phyloP scores from a whole-genome alignment of 30 jellyfish, hydroid and myxozoan genomes.

The Hydractinia echinata region DNA sequence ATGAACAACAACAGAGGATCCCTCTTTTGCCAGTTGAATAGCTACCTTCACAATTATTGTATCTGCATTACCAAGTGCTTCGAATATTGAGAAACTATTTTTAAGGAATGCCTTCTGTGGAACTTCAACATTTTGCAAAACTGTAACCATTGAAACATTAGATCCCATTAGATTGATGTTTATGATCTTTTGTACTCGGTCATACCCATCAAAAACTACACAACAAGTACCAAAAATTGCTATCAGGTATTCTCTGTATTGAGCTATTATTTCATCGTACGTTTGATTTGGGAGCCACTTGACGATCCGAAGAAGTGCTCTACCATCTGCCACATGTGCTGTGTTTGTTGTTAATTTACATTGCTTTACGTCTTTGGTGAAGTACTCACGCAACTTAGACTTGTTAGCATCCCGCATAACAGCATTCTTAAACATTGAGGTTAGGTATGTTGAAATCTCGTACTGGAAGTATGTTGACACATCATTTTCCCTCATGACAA shows the following conservation, averaged over 20 bases:
- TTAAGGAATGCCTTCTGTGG: background rate
- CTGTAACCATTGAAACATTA: too few species aligned
- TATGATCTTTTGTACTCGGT: too few species aligned
- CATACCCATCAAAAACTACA: background rate
- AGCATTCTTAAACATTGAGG: too few species aligned
- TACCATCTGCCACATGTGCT: constrained; percentile 1
- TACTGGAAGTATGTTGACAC: too few species aligned
- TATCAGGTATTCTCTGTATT: background rate
- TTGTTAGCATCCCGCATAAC: too few species aligned
- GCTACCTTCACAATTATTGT: constrained; percentile 27
- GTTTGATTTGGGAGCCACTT: constrained; percentile 1
- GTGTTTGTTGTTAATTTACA: too few species aligned
- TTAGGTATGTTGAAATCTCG: too few species aligned
- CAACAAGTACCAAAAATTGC: background rate
- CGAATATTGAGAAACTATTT: constrained; percentile 13
- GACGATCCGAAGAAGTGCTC: constrained; percentile 1
- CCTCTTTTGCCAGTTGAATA: constrained; percentile 7
- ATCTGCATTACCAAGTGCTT: constrained; percentile 42
- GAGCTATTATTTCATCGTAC: background rate
- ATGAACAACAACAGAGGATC: constrained; percentile 1
- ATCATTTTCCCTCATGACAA: too few species aligned
- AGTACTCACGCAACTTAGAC: too few species aligned
- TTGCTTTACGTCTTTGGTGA: too few species aligned
- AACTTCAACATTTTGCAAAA: too few species aligned
- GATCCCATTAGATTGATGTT: too few species aligned